A percentile compares a stretch with the other conserved stretches of the same genome.
These are phyloP conservation scores for Drosophila prolongata DNA, from an alignment of 2,888 invertebrate species.

Conservation along the genomic window DNA sequence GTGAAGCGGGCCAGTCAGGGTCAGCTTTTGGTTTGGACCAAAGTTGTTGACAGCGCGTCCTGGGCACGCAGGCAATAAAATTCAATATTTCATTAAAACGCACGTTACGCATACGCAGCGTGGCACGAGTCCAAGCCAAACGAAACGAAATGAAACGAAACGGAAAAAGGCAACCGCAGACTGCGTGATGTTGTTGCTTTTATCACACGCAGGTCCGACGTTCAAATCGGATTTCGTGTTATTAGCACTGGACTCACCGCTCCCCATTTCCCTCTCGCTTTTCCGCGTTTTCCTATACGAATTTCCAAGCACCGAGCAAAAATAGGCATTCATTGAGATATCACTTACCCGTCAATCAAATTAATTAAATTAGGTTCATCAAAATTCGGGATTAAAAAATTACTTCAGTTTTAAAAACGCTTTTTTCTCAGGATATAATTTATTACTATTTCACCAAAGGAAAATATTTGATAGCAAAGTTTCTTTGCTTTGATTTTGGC, in stretches of 20 bases:
- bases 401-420: no score
- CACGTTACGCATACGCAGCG: constrained; percentile 80
- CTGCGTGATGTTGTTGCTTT: constrained; percentile 67
- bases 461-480: no score
- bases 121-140: constrained; percentile 35
- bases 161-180: constrained; percentile 58
- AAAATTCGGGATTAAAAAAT: no score
- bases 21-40: constrained; percentile 18
- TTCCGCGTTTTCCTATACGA: constrained; percentile 23
- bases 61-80: constrained; percentile 82
- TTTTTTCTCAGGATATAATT: no score
- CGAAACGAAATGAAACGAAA: constrained; percentile 48
- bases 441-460: no score
- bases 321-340: neutral
- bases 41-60: constrained; percentile 80
- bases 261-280: constrained; percentile 22
- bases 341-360: no score
- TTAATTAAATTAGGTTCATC: no score
- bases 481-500: no score
- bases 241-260: constrained; percentile 57
- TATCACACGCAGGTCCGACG: constrained; percentile 74
- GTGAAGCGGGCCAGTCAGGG: constrained; percentile 51
- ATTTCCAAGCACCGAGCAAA: constrained; percentile 21
- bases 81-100: constrained; percentile 83
- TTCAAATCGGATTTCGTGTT: constrained; percentile 77